Conservation (phyloP, 2,797 vertebrate genomes). For the Prionace glauca region DNA sequence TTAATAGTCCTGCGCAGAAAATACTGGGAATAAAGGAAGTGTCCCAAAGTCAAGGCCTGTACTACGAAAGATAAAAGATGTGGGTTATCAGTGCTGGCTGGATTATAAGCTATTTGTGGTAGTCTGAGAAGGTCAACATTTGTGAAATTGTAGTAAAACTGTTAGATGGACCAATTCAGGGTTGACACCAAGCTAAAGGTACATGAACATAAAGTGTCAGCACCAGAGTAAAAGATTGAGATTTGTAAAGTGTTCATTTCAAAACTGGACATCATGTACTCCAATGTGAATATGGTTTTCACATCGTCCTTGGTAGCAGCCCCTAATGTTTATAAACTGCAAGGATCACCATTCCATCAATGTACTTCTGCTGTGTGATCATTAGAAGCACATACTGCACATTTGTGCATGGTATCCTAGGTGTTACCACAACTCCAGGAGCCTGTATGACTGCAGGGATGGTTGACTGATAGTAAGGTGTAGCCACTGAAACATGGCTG, state of each 20-base stretch:
- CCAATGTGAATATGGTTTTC: neutral
- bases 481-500: too few relatives aligned
- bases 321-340: too few relatives aligned
- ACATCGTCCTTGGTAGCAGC: neutral
- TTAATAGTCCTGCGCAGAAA: neutral
- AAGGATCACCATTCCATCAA: too few relatives aligned
- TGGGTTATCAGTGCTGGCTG: neutral
- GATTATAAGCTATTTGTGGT: neutral
- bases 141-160: neutral
- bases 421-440: too few relatives aligned
- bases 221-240: neutral
- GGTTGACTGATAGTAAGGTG: too few relatives aligned
- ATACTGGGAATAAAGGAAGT: slow-evolving; percentile 26
- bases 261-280: neutral
- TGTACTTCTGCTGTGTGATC: too few relatives aligned
- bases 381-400: too few relatives aligned
- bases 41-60: neutral
- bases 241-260: neutral
- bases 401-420: too few relatives aligned
- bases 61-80: neutral
- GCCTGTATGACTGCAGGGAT: too few relatives aligned
- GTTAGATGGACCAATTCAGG: neutral
- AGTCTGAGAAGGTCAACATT: neutral
- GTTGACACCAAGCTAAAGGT: neutral
- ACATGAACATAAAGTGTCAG: neutral